These are phyloP conservation scores for Hypolimnas misippus DNA, from an alignment of 2,888 invertebrate genomes.

Conservation along the genomic window DNA sequence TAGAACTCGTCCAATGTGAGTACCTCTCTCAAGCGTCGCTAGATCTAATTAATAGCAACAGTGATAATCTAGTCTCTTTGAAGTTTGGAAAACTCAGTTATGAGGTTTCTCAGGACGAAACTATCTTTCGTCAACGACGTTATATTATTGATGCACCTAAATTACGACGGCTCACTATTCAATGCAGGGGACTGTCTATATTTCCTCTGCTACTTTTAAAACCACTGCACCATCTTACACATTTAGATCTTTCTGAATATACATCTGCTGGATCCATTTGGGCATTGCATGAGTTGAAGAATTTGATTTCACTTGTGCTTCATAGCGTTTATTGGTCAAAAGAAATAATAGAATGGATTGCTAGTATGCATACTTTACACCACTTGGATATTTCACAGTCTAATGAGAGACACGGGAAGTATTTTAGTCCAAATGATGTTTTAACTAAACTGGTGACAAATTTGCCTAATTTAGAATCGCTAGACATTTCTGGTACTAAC, in stretches of 20 bases:
- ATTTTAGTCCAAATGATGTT: slow-evolving; percentile 88
- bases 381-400: slow-evolving; percentile 94
- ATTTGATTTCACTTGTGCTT: slow-evolving; percentile 89
- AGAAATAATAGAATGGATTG: slow-evolving; percentile 85
- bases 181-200: slow-evolving; percentile 75
- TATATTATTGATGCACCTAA: slow-evolving; percentile 85
- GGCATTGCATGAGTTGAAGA: slow-evolving; percentile 86
- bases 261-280: slow-evolving; percentile 86
- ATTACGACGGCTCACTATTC: slow-evolving; percentile 84
- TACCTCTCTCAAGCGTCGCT: slow-evolving; percentile 86
- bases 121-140: slow-evolving; percentile 64
- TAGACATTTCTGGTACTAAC: slow-evolving; percentile 98
- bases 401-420: slow-evolving; percentile 88
- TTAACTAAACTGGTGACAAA: slow-evolving; percentile 88
- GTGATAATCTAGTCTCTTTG: slow-evolving; percentile 87
- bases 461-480: slow-evolving; percentile 89
- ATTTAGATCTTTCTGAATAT: slow-evolving; percentile 89
- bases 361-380: slow-evolving; percentile 82
- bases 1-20: slow-evolving; percentile 90
- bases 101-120: slow-evolving; percentile 82
- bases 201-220: slow-evolving; percentile 83
- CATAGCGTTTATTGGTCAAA: slow-evolving; percentile 90
- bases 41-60: slow-evolving; percentile 87
- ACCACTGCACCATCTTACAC: slow-evolving; percentile 85
- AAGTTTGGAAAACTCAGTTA: slow-evolving; percentile 88